phyloP scores from a whole-genome alignment of 2,113 vertebrate species.

The Prietella phreatophila region DNA sequence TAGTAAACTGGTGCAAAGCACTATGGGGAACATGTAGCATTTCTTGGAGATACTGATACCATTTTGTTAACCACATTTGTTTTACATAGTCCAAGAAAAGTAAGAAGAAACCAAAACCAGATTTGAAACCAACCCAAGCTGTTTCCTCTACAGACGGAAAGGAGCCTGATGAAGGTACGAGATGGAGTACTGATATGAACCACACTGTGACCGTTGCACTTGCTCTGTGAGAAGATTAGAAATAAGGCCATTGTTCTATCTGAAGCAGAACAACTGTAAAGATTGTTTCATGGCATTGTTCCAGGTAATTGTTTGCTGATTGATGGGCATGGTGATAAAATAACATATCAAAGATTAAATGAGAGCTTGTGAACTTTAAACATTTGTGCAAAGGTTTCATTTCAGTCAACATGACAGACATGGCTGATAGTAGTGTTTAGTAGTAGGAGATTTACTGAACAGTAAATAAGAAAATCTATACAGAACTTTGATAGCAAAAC shows the following conservation, averaged over 20 bases:
- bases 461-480: not conserved
- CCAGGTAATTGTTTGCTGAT: not conserved
- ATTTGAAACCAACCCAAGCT: slow-evolving; percentile 78
- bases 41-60: not conserved
- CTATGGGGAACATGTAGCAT: not conserved
- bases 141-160: slow-evolving; percentile 78
- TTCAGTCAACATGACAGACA: not conserved
- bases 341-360: not conserved
- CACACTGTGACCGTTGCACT: not conserved
- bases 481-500: not conserved
- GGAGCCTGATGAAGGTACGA: slow-evolving; percentile 88
- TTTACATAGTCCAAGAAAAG: slow-evolving; percentile 83
- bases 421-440: not conserved
- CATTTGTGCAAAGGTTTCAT: not conserved
- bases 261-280: not conserved
- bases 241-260: not conserved
- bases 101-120: slow-evolving; percentile 89
- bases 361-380: not conserved
- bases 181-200: not conserved
- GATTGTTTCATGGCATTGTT: slow-evolving; percentile 1
- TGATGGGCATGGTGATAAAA: not conserved
- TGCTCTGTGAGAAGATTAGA: not conserved
- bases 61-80: not conserved
- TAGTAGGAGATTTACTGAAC: not conserved
- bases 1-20: not conserved